These are phyloP conservation scores for Eudyptes chrysolophus DNA, from an alignment of 2,113 vertebrate genomes.

Conservation along the genomic window DNA sequence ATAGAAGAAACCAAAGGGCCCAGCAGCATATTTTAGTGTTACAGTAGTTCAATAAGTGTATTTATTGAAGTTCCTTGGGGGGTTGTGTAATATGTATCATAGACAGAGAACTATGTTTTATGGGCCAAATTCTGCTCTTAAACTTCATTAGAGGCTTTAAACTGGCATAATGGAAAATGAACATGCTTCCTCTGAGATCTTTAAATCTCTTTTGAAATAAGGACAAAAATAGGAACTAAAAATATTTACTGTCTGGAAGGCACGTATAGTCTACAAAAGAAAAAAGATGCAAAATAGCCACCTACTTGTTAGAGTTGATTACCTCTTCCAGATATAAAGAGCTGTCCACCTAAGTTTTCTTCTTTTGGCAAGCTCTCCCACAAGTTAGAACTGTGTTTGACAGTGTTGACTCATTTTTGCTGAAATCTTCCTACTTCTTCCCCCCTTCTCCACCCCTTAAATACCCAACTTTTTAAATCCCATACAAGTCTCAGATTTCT, in stretches of 20 bases:
- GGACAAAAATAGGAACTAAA: slow-evolving; percentile 29
- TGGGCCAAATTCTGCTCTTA: slow-evolving; percentile 37
- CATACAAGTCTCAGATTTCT: neutral
- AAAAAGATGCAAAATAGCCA: neutral
- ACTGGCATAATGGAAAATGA: slow-evolving; percentile 31
- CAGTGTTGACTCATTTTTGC: neutral
- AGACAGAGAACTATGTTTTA: slow-evolving; percentile 12
- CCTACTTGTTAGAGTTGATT: neutral
- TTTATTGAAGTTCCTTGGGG: slow-evolving; percentile 41
- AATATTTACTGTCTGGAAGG: slow-evolving; percentile 42
- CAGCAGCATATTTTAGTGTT: slow-evolving; percentile 25
- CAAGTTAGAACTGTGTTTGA: neutral
- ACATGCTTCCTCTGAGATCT: neutral
- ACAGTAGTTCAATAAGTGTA: slow-evolving; percentile 41
- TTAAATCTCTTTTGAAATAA: slow-evolving; percentile 28
- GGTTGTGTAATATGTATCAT: neutral
- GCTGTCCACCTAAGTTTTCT: neutral
- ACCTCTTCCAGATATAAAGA: neutral
- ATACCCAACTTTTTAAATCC: neutral
- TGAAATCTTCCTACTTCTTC: neutral
- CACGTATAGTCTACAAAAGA: neutral
- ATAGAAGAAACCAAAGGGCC: neutral
- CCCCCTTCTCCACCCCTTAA: neutral
- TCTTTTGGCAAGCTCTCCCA: neutral
- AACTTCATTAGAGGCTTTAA: slow-evolving; percentile 32